A percentile compares a stretch with the other conserved stretches of the same genome.
phyloP scores from a whole-genome alignment of 2,888 invertebrate genomes.

The Margaritifera margaritifera region DNA sequence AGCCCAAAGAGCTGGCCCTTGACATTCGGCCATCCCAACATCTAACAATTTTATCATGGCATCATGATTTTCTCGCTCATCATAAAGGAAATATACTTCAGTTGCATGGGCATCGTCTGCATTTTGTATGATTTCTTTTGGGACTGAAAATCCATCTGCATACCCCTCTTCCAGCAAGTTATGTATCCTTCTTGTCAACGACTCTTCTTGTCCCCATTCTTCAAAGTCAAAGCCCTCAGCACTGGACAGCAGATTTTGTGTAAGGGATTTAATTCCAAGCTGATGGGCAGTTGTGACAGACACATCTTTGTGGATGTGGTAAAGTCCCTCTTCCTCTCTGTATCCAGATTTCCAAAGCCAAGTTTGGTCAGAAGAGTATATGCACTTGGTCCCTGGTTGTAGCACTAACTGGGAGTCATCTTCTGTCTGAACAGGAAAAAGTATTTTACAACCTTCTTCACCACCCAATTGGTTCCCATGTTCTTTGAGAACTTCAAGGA shows the following conservation, averaged over 20 bases:
- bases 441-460: slow-evolving; percentile 2
- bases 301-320: slow-evolving; percentile 43
- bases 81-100: slow-evolving; percentile 55
- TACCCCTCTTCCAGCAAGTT: slow-evolving; percentile 55
- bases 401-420: slow-evolving; percentile 13
- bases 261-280: slow-evolving; percentile 54
- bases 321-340: slow-evolving; percentile 27
- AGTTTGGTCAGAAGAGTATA: slow-evolving; percentile 12
- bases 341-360: slow-evolving; percentile 15
- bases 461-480: slow-evolving; percentile 8
- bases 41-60: slow-evolving; percentile 51
- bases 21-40: slow-evolving; percentile 61
- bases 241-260: slow-evolving; percentile 47
- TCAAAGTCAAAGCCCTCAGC: slow-evolving; percentile 38
- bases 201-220: slow-evolving; percentile 61
- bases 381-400: slow-evolving; percentile 16
- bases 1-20: slow-evolving; percentile 70
- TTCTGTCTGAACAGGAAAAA: slow-evolving; percentile 19
- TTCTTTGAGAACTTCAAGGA: slow-evolving; percentile 9
- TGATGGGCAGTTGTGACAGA: slow-evolving; percentile 48
- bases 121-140: slow-evolving; percentile 66
- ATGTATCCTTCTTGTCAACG: slow-evolving; percentile 56
- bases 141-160: slow-evolving; percentile 61
- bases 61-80: slow-evolving; percentile 58
- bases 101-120: slow-evolving; percentile 64